Evolutionary conservation across 2,888 invertebrate species (phyloP), one percentile per base, ranked within the genome.

Genomic region (Cotesia congregata): DNA sequence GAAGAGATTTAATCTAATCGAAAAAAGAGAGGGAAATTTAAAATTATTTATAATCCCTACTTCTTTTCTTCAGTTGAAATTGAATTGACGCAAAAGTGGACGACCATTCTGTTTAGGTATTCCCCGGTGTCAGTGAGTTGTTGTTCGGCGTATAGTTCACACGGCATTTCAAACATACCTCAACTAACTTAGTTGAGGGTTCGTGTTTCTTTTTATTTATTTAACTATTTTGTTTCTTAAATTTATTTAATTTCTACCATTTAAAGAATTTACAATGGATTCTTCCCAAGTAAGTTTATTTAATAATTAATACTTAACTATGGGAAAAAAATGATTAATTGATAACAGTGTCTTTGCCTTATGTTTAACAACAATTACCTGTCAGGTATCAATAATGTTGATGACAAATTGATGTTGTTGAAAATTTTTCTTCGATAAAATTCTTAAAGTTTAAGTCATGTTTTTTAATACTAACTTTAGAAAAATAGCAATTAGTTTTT

Each of bases 31-130:
- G 72, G 72, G 61, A 67, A 67, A 68, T 30, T 30, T 17, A 62
- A 20, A 50, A 62, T 73, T 50, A 50, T 50, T 50, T 72, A 65
- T 62, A 76, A 76, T 76, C 76, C 75, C 76, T 76, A 76, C 76
- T 72, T 72, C 62, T 41, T 41, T 72, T 65, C 7, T 50, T 50
- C 50, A 50, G 50, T 50, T 50, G 12, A 50, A 50, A 50, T 50
- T 61, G 38, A 72, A 68, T 72, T 68, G 72, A 9, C 50, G 76
- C 41, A 72, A 76, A 70, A 59, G 75, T 72, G 72, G 72, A 72
- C 68, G 72, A 72, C 64, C 72, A 68, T 15, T 76, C 62, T 72
- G 17, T 41, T 38, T 72, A 39, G 76, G 61, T 72, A 67, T 67
- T 65, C 75, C 72, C 60, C 72, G 20, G 67, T 71, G 59, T 67